A percentile compares a stretch with the other conserved stretches of the same genome.
Evolutionary conservation across 2,888 invertebrate genomes (phyloP).

Genomic region (Plebejus melissa): DNA sequence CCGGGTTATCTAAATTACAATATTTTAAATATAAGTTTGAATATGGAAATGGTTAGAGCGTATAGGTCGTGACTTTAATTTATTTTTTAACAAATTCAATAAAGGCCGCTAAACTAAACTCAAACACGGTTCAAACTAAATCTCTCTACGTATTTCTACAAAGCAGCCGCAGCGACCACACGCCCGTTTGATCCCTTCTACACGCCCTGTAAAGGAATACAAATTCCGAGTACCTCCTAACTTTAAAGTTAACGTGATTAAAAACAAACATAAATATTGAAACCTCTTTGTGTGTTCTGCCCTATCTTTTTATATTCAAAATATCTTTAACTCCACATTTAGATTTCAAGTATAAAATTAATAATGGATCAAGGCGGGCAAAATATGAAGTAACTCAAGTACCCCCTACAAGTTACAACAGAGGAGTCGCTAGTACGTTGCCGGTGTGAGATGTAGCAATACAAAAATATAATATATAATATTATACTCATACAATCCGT

Average conservation of each 20-base stretch:
- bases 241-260: background rate
- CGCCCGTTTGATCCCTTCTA: constrained; percentile 3
- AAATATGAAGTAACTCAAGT: background rate
- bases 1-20: too few relatives aligned
- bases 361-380: background rate
- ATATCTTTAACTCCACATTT: background rate
- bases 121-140: background rate
- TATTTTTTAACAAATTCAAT: background rate
- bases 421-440: background rate
- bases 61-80: background rate
- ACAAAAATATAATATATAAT: too few relatives aligned
- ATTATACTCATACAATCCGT: too few relatives aligned
- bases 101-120: background rate
- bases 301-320: background rate
- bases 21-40: too few relatives aligned
- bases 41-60: too few relatives aligned
- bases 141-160: background rate
- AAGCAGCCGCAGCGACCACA: background rate
- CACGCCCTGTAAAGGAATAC: background rate
- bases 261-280: background rate
- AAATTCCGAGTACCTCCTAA: background rate
- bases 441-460: too few relatives aligned
- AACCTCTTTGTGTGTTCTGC: background rate
- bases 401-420: background rate
- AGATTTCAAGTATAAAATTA: too few relatives aligned